These are phyloP conservation scores for Deroplatys truncata DNA, from an alignment of 2,888 invertebrate species.

Conservation along the genomic window DNA sequence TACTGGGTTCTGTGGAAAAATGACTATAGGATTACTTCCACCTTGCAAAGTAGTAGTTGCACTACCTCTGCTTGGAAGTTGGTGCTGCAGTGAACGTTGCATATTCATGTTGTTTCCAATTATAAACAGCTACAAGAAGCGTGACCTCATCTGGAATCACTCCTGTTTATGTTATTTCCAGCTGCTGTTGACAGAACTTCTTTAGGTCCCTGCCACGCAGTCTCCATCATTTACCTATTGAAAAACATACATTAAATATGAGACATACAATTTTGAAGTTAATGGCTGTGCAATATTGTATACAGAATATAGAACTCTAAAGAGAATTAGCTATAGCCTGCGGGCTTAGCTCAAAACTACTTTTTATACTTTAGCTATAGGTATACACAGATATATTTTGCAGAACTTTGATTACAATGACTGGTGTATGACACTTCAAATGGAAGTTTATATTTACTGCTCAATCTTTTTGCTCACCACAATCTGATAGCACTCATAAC, in stretches of 20 bases:
- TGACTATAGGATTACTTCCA: background rate
- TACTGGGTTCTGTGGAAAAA: background rate
- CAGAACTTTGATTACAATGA: too few relatives aligned
- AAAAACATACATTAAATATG: background rate
- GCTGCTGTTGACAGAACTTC: background rate
- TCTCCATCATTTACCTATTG: background rate
- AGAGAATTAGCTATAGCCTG: too few relatives aligned
- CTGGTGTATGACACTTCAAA: too few relatives aligned
- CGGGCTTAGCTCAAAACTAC: too few relatives aligned
- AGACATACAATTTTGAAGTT: background rate
- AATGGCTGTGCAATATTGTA: too few relatives aligned
- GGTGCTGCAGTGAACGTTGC: background rate
- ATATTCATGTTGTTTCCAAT: background rate
- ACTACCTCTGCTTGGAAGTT: background rate
- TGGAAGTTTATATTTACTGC: too few relatives aligned
- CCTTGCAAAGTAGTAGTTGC: background rate
- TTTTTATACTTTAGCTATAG: too few relatives aligned
- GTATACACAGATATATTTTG: too few relatives aligned
- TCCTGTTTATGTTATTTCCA: background rate
- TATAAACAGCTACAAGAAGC: background rate
- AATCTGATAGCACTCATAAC: too few relatives aligned
- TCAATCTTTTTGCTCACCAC: too few relatives aligned
- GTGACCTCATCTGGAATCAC: background rate
- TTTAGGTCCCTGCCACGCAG: background rate
- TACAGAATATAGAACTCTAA: too few relatives aligned